Percentiles rank a stretch among this genome's conserved stretches.
phyloP scores from a whole-genome alignment of 2,888 invertebrate species.

The Aelia acuminata region DNA sequence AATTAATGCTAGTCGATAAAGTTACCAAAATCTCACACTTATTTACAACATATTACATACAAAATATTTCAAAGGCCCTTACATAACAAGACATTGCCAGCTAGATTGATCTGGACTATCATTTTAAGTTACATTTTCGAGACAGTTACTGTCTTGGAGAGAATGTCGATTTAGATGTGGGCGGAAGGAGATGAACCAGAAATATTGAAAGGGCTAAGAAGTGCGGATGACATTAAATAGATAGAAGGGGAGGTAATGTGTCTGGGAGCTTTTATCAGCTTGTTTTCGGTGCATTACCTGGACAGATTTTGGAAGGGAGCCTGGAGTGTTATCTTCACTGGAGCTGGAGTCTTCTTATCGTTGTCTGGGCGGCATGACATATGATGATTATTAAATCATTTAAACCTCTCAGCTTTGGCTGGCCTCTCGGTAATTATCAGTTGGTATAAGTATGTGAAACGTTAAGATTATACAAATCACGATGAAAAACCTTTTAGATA shows the following conservation, averaged over 20 bases:
- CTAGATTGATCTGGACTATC: background rate
- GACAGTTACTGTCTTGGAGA: background rate
- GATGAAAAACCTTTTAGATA: too few species aligned
- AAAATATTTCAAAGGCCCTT: too few species aligned
- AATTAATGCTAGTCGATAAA: too few species aligned
- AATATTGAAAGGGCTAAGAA: constrained; percentile 2
- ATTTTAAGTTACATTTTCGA: background rate
- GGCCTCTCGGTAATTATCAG: background rate
- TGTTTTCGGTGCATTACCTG: constrained; percentile 57
- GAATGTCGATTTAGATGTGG: background rate
- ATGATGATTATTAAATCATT: constrained; percentile 45
- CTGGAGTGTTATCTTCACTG: constrained; percentile 48
- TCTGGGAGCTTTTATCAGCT: constrained; percentile 43
- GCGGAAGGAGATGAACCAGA: constrained; percentile 49
- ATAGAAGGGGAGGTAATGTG: constrained; percentile 53
- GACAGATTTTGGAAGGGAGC: constrained; percentile 54
- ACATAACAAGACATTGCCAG: background rate
- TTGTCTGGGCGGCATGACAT: background rate
- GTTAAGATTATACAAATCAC: background rate
- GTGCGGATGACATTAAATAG: constrained; percentile 51
- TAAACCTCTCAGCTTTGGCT: constrained; percentile 1
- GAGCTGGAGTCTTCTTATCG: constrained; percentile 40
- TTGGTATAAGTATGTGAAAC: background rate
- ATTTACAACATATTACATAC: too few species aligned
- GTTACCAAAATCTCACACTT: too few species aligned